Evolutionary conservation across 2,113 vertebrate species (phyloP), one percentile per base, ranked within the genome.

Genomic region (Melanerpes aurifrons): DNA sequence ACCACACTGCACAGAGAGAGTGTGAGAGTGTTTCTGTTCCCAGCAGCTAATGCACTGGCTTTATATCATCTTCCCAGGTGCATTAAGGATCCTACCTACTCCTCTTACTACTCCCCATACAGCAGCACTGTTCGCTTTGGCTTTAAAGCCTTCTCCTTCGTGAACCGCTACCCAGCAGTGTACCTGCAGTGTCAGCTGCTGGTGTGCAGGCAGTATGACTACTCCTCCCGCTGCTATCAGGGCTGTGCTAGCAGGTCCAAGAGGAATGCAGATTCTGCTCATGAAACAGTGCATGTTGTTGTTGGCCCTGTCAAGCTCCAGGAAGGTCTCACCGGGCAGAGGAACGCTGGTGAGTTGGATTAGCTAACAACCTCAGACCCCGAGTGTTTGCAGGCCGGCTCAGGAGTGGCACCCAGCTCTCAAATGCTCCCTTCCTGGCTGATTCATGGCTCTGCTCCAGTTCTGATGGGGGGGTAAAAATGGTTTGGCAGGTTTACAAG

Each of bases 101-200:
- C 5, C 4, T 40, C 70, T 15, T 95, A 98, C 67, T 29, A 10
- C 26, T 89, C 95, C 5, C 90, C 93, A 2, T 26, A 32, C 47
- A 19, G 11, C 1, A 32, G 87, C 1, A 64, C 81, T 3, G 97
- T 95, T 76, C 98, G 90, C 31, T 99, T 99, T 96, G 72, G 71
- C 12, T 98, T 99, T 75, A 97, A 47, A 2, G 86, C 98, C 56
- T 99, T 99, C 93, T 96, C 96, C 7, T 98, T 99, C 82, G 80
- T 98, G 29, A 85, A 93, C 16, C 86, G 69, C 35, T 93, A 98
- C 15, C 93, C 97, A 0, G 59, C 91, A 0, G 97, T 99, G 32
- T 99, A 98, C 93, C 92, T 99, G 85, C 98, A 96, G 79, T 99
- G 98, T 83, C 96, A 98, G 86, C 90, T 99, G 20, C 29, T 96